Evolutionary conservation across 1,140 invertebrate species (phyloP).

Genomic region (Venturia canescens): DNA sequence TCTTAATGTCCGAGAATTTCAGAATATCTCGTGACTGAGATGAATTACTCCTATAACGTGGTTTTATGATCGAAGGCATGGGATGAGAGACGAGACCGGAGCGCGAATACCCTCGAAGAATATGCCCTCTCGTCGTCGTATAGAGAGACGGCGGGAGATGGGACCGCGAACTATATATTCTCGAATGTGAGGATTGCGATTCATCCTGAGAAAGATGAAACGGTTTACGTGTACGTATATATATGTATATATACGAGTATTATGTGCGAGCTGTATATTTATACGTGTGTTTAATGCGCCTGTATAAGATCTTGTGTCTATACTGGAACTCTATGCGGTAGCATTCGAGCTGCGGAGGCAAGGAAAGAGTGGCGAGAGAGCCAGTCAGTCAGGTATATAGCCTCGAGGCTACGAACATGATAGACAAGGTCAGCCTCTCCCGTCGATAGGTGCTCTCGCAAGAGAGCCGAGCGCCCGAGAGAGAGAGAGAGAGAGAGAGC

Average conservation of each 20-base stretch:
- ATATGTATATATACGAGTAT: neutral
- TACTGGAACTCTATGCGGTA: slow-evolving; percentile 71
- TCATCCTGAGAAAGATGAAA: slow-evolving; percentile 37
- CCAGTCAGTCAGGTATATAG: slow-evolving; percentile 74
- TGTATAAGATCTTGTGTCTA: slow-evolving; percentile 46
- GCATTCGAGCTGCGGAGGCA: slow-evolving; percentile 56
- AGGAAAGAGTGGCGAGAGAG: slow-evolving; percentile 54
- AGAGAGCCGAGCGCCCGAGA: neutral
- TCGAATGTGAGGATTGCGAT: slow-evolving; percentile 26
- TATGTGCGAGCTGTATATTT: neutral
- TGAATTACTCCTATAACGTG: slow-evolving; percentile 67
- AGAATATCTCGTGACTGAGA: slow-evolving; percentile 69
- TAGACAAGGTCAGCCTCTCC: slow-evolving; percentile 78
- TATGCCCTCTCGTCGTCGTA: slow-evolving; percentile 41
- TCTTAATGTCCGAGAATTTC: slow-evolving; percentile 52
- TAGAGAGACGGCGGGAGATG: no score
- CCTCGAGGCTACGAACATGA: slow-evolving; percentile 75
- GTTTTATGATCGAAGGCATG: slow-evolving; percentile 48
- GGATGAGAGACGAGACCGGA: neutral
- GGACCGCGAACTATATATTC: slow-evolving; percentile 9
- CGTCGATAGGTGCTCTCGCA: slow-evolving; percentile 38
- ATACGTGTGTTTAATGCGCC: neutral
- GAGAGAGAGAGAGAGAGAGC: slow-evolving; percentile 12
- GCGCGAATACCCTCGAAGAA: slow-evolving; percentile 44
- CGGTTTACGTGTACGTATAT: neutral